Evolutionary conservation across 1,140 invertebrate genomes (phyloP), one percentile per base, ranked within the genome.

Genomic region (Ceratina australensis): DNA sequence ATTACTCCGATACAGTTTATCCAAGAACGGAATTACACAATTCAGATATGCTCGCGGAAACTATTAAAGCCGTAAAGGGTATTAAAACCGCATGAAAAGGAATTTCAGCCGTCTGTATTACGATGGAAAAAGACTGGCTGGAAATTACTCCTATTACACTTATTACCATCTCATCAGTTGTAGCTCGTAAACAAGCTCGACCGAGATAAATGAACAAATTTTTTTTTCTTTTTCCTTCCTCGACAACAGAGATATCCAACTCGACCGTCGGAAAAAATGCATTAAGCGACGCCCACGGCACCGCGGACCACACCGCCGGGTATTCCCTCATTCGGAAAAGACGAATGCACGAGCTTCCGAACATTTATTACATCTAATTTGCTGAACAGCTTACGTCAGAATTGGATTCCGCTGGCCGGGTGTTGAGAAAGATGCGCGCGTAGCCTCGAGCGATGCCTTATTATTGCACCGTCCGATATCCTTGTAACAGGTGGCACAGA

Each of bases 351-450:
- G n/a, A 64, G 68, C 56, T 73, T 42, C 12, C 28, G 61, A 59
- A 81, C 78, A 85, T 85, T 86, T 79, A 82, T 83, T 78, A 81
- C 47, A 26, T 72, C 59, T 81, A 81, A 81, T 86, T 81, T 75
- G 42, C 49, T 72, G 73, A 86, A 83, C 78, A 86, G 81, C 63
- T 85, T 59, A 75, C 18, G 47, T 33, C 47, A 24, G 49, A 72
- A 85, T 83, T 78, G 76, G 8, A 49, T 42, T 42, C 5, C 10
- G 33, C 33, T 42, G 49, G 57, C 16, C 3, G 28, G 75, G 65
- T 72, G 77, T 74, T 63, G 77, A 85, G 71, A 68, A 54, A 82
- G 65, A 59, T 18, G 61, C 33, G 7, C 50, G 61, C 24, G n/a
- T 33, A 33, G 33, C 33, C 33, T 7, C 33, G 33, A 33, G 33